phyloP scores from a whole-genome alignment of 2,888 invertebrate genomes.

The Deilephila porcellus region DNA sequence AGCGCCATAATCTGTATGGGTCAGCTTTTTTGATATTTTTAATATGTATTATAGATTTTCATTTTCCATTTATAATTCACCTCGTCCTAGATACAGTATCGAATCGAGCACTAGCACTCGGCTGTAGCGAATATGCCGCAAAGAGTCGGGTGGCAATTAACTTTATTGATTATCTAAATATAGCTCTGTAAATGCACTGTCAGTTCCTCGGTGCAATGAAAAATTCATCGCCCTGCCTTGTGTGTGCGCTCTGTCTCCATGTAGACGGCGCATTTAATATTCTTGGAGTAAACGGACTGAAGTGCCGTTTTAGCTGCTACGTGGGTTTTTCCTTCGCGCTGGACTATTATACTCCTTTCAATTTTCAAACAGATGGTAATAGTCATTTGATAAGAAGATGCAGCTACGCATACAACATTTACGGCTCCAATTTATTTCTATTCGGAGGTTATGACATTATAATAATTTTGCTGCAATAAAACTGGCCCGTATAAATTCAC shows the following conservation, averaged over 20 bases:
- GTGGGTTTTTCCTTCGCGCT: not conserved
- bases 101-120: not conserved
- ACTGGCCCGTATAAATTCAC: conserved; percentile 53
- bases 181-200: conserved; percentile 49
- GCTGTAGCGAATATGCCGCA: conserved; percentile 44
- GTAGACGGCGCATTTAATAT: conserved; percentile 29
- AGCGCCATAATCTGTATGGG: not conserved
- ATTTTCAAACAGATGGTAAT: conserved; percentile 22
- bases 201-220: conserved; percentile 44
- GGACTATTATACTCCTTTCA: not conserved
- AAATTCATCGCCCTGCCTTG: conserved; percentile 27
- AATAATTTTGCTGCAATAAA: conserved; percentile 68
- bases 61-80: not conserved
- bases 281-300: conserved; percentile 16
- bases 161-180: conserved; percentile 60
- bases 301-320: conserved; percentile 6
- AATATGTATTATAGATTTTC: not conserved
- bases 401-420: conserved; percentile 56
- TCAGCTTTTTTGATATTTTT: not conserved
- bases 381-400: conserved; percentile 21
- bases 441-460: conserved; percentile 65
- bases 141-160: conserved; percentile 50
- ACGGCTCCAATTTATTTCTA: conserved; percentile 64
- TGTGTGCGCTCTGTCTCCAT: conserved; percentile 25
- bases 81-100: conserved; percentile 6